These are phyloP conservation scores for Lagodon rhomboides DNA, from an alignment of 2,797 vertebrate species.

Conservation along the genomic window DNA sequence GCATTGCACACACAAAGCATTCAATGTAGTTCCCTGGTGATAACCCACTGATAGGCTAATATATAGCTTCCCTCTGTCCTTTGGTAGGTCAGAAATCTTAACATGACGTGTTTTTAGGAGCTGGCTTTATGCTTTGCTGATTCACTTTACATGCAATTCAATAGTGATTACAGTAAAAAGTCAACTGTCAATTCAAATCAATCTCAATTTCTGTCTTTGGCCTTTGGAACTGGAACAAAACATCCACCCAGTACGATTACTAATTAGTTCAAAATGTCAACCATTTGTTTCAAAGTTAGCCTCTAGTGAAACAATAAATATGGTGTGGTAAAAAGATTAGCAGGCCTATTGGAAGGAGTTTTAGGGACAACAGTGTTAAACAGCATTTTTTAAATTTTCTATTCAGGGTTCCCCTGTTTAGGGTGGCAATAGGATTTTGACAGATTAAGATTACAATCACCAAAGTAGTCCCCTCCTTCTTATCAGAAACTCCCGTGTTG, in stretches of 20 bases:
- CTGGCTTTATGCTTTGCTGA: constrained; percentile 11
- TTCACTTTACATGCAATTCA: constrained; percentile 15
- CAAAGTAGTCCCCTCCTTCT: constrained; percentile 28
- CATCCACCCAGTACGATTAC: neutral
- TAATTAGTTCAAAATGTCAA: neutral
- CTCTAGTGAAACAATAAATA: constrained; percentile 13
- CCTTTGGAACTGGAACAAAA: constrained; percentile 15
- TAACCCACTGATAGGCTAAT: constrained; percentile 11
- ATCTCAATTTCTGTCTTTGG: constrained; percentile 9
- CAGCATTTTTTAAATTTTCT: neutral
- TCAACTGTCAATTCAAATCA: constrained; percentile 20
- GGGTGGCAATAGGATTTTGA: constrained; percentile 32
- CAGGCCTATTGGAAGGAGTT: neutral
- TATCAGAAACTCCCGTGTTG: constrained; percentile 21
- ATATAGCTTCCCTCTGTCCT: constrained; percentile 16
- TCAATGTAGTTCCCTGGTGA: constrained; percentile 10
- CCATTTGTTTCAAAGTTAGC: neutral
- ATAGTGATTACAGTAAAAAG: constrained; percentile 19
- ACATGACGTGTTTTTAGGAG: constrained; percentile 17
- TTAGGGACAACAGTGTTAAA: neutral
- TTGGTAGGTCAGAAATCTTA: constrained; percentile 10
- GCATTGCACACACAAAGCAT: constrained; percentile 15
- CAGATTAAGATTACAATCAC: constrained; percentile 41
- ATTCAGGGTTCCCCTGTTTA: neutral
- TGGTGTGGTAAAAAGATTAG: constrained; percentile 8